These are phyloP conservation scores for Zygogramma bicolorata DNA, from an alignment of 2,888 invertebrate genomes.

Conservation along the genomic window DNA sequence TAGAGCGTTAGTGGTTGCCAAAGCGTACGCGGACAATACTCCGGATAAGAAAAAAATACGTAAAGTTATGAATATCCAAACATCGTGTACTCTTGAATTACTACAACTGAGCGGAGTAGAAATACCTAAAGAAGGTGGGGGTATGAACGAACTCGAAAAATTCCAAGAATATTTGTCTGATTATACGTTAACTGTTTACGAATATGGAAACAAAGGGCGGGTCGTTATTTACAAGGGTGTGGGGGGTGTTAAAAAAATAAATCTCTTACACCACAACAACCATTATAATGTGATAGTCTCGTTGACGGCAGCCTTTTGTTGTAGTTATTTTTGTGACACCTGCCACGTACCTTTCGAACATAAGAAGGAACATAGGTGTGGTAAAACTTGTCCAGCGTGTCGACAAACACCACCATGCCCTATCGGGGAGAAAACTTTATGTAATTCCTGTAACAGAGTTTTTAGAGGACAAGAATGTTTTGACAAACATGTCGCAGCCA, in stretches of 20 bases:
- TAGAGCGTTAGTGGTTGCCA: conserved; percentile 22
- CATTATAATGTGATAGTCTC: conserved; percentile 34
- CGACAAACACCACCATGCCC: not conserved
- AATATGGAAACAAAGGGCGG: conserved; percentile 20
- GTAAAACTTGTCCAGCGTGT: conserved; percentile 24
- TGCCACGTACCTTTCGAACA: too few species aligned
- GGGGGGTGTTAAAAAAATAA: conserved; percentile 2
- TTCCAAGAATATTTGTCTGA: conserved; percentile 31
- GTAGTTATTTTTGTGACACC: conserved; percentile 26
- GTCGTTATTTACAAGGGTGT: conserved; percentile 27
- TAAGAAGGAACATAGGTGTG: conserved; percentile 1
- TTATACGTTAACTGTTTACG: conserved; percentile 29
- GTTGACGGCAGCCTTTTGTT: too few species aligned
- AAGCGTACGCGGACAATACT: conserved; percentile 20
- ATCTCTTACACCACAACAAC: conserved; percentile 28
- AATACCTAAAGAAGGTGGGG: conserved; percentile 33
- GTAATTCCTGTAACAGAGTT: not conserved
- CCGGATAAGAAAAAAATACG: conserved; percentile 1
- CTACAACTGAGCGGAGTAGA: not conserved
- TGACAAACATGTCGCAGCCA: not conserved
- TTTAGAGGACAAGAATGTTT: not conserved
- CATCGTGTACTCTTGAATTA: not conserved
- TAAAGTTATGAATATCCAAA: not conserved
- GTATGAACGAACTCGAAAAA: conserved; percentile 28
- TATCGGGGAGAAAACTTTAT: not conserved